A percentile compares a stretch with the other conserved stretches of the same genome.
Evolutionary conservation across 2,797 vertebrate species (phyloP).

Genomic region (Holocentrus rufus): DNA sequence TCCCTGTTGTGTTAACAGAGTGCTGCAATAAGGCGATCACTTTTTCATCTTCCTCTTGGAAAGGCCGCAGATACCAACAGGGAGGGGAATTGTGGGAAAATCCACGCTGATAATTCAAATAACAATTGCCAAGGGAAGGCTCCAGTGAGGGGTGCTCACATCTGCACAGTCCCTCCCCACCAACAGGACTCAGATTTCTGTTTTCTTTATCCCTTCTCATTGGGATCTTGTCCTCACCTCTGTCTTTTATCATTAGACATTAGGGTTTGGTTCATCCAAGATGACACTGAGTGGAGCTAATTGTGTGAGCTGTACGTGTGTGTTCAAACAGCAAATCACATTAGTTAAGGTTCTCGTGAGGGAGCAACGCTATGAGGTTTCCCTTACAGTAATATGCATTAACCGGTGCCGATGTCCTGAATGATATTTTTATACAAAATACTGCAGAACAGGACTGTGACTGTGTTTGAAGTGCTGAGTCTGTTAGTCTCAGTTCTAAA

Average conservation of each 20-base stretch:
- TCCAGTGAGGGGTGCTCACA: conserved; percentile 35
- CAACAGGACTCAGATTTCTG: conserved; percentile 44
- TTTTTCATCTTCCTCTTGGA: conserved; percentile 70
- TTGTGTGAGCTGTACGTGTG: not conserved
- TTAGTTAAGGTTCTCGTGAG: not conserved
- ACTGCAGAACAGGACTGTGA: too few species aligned
- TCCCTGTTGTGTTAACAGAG: conserved; percentile 65
- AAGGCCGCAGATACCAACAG: conserved; percentile 65
- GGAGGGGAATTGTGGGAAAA: conserved; percentile 73
- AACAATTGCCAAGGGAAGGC: conserved; percentile 57
- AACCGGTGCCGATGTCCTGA: too few species aligned
- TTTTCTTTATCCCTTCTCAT: conserved; percentile 30
- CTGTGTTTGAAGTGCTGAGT: too few species aligned
- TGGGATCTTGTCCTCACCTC: conserved; percentile 22
- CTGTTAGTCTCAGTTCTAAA: too few species aligned
- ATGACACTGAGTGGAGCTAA: conserved; percentile 12
- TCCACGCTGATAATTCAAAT: conserved; percentile 62
- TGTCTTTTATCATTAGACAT: conserved; percentile 17
- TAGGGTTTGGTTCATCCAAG: conserved; percentile 14
- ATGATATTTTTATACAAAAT: too few species aligned
- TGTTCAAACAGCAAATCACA: conserved; percentile 13
- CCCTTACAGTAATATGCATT: too few species aligned
- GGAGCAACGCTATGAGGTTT: not conserved
- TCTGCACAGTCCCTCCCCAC: conserved; percentile 30
- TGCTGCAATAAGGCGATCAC: conserved; percentile 64